Percentiles rank a stretch among this genome's conserved stretches.
Evolutionary conservation across 2,797 vertebrate genomes (phyloP).

Genomic region (Coilia nasus): DNA sequence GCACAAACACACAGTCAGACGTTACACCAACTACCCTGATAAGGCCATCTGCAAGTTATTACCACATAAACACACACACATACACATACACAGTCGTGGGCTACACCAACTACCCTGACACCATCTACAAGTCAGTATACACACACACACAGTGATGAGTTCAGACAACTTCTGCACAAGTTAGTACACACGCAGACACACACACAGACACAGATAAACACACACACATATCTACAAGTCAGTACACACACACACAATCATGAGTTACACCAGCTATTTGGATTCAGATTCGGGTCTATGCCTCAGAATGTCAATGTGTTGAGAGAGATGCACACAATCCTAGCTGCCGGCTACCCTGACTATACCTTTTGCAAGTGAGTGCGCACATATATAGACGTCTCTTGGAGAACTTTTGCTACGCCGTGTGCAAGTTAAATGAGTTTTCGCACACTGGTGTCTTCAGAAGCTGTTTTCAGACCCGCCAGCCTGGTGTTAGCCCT

Average conservation of each 20-base stretch:
- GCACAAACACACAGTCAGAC: slow-evolving; percentile 58
- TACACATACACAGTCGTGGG: not conserved
- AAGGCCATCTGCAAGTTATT: slow-evolving; percentile 82
- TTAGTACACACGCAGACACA: slow-evolving; percentile 52
- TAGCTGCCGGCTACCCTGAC: slow-evolving; percentile 95
- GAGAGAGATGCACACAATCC: slow-evolving; percentile 81
- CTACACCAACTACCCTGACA: not conserved
- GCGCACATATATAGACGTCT: slow-evolving; percentile 74
- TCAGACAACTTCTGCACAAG: slow-evolving; percentile 55
- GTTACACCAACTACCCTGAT: slow-evolving; percentile 96
- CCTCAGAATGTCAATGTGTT: no score
- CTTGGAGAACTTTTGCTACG: slow-evolving; percentile 93
- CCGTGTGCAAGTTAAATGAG: slow-evolving; percentile 46
- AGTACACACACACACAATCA: slow-evolving; percentile 40
- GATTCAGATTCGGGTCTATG: no score
- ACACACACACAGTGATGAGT: slow-evolving; percentile 43
- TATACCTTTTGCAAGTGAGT: slow-evolving; percentile 78
- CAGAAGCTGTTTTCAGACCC: no score
- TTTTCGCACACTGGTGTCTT: no score
- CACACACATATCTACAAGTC: slow-evolving; percentile 65
- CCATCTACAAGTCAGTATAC: slow-evolving; percentile 48
- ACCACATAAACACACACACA: slow-evolving; percentile 7
- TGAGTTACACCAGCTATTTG: slow-evolving; percentile 91
- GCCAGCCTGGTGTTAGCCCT: no score
- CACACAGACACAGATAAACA: no score